A percentile compares a stretch with the other conserved stretches of the same genome.
Evolutionary conservation across 2,888 invertebrate species (phyloP).

Genomic region (Acrobasis suavella): DNA sequence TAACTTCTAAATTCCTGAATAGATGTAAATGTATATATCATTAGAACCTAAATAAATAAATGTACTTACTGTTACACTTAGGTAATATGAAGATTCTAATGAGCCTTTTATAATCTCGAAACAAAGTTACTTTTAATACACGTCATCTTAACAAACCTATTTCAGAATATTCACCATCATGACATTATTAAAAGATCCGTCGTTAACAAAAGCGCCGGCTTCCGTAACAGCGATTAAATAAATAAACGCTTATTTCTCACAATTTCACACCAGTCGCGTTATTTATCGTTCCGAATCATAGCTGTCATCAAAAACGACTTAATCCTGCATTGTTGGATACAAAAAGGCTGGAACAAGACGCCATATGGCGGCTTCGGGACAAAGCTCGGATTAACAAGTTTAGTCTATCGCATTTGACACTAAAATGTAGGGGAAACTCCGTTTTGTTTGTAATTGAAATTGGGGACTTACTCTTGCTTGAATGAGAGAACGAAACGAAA

Average conservation of each 20-base stretch:
- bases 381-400: constrained; percentile 63
- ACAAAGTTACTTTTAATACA: not conserved
- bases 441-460: constrained; percentile 61
- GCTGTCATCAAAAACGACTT: constrained; percentile 63
- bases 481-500: not conserved
- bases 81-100: too few species aligned
- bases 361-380: constrained; percentile 59
- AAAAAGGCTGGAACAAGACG: constrained; percentile 62
- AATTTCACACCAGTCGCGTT: constrained; percentile 67
- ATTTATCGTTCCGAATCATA: constrained; percentile 38
- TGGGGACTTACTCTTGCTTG: constrained; percentile 32
- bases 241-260: constrained; percentile 52
- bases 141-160: not conserved
- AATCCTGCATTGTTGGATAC: constrained; percentile 60
- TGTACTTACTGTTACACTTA: too few species aligned
- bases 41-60: too few species aligned
- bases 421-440: constrained; percentile 26
- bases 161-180: not conserved
- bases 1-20: too few species aligned
- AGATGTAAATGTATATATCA: too few species aligned
- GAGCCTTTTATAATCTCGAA: too few species aligned
- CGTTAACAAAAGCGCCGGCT: constrained; percentile 29
- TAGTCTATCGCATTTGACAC: constrained; percentile 54
- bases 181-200: not conserved
- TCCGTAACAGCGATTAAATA: constrained; percentile 53